Conservation (phyloP, 2,888 invertebrate species). For the Stenotaenia linearis region DNA sequence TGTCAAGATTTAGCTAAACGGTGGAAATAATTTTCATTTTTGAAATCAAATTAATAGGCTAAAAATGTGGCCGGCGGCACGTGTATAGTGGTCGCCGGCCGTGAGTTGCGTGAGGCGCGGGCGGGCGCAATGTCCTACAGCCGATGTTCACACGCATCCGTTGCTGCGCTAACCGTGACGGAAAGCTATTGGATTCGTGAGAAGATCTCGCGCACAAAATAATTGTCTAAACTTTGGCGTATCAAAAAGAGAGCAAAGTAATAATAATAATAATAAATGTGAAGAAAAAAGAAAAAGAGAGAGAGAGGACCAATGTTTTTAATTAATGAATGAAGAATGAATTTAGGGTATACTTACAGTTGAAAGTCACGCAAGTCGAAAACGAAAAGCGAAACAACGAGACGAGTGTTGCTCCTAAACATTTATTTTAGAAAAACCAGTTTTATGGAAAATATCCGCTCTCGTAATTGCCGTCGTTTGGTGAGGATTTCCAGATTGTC, state of each 20-base stretch:
- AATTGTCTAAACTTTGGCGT: conserved; percentile 13
- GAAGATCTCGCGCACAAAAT: conserved; percentile 14
- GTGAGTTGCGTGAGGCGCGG: conserved; percentile 7
- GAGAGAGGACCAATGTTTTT: neutral
- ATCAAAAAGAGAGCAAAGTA: neutral
- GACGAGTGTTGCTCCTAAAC: neutral
- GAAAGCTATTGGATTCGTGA: conserved; percentile 7
- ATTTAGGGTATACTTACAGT: neutral
- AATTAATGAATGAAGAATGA: neutral
- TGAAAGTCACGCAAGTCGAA: neutral
- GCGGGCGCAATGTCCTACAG: neutral
- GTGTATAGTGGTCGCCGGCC: neutral
- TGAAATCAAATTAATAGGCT: neutral
- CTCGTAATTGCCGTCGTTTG: neutral
- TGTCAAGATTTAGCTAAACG: neutral
- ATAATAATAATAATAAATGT: neutral
- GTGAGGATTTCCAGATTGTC: neutral
- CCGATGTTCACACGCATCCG: conserved; percentile 2
- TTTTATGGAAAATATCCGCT: neutral
- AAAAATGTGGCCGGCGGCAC: neutral
- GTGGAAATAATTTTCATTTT: neutral
- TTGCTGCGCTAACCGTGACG: conserved; percentile 8
- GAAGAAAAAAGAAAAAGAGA: neutral
- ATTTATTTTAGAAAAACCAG: neutral
- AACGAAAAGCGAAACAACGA: neutral